phyloP scores from a whole-genome alignment of 2,888 invertebrate genomes.

The Shargacucullia verbasci region DNA sequence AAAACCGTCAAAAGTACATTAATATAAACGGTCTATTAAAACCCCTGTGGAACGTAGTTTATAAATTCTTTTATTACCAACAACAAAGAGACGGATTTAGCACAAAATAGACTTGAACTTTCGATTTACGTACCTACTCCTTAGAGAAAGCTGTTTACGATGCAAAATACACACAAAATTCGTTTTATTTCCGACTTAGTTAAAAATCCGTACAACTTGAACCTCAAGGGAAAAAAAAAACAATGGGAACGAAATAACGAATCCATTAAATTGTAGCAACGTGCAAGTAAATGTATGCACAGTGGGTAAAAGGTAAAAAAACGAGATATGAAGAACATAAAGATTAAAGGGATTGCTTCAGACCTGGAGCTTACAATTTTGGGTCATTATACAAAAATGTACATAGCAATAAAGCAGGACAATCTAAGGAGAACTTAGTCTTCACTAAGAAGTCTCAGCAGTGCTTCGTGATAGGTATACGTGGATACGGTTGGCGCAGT shows the following conservation, averaged over 20 bases:
- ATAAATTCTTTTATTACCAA: not conserved
- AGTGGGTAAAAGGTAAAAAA: no score
- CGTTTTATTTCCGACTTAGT: conserved; percentile 27
- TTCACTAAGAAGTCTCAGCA: no score
- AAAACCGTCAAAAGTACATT: not conserved
- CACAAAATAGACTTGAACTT: conserved; percentile 5
- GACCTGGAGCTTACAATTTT: no score
- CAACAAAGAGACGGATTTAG: conserved; percentile 1
- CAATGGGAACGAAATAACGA: conserved; percentile 14
- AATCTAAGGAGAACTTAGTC: no score
- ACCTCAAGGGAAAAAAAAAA: conserved; percentile 40
- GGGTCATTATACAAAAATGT: no score
- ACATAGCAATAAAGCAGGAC: no score
- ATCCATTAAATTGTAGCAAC: conserved; percentile 2
- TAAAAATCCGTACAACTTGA: conserved; percentile 26
- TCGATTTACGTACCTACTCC: not conserved
- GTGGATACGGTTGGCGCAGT: no score
- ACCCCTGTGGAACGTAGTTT: conserved; percentile 1
- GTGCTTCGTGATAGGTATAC: no score
- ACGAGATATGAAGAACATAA: no score
- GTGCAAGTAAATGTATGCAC: not conserved
- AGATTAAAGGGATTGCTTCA: no score
- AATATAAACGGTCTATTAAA: not conserved
- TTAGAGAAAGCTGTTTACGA: not conserved
- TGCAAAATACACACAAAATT: conserved; percentile 9